A percentile compares a stretch with the other conserved stretches of the same genome.
Conservation (phyloP, 2,113 vertebrate genomes). For the Oenanthe oenanthe region DNA sequence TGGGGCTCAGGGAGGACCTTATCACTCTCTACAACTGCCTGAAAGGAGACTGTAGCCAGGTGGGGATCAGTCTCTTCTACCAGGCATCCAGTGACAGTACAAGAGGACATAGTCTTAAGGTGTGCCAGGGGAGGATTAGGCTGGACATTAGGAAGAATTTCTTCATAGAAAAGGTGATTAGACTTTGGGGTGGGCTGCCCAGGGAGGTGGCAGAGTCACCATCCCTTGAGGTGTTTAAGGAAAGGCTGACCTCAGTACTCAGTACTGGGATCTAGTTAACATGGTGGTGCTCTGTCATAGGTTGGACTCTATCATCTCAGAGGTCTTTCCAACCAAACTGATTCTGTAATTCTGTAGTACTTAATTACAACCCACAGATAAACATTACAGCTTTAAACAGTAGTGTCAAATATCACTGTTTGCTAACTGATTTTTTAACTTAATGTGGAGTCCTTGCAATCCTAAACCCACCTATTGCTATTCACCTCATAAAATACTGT, state of each 20-base stretch:
- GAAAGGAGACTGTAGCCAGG: background rate
- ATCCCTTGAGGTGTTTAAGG: background rate
- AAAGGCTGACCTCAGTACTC: background rate
- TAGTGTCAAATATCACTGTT: background rate
- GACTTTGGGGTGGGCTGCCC: background rate
- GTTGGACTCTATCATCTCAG: background rate
- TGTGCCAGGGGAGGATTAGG: background rate
- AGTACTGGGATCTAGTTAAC: no score
- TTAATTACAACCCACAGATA: background rate
- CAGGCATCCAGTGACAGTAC: background rate
- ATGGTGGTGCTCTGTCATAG: rapidly evolving
- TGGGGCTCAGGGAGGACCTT: background rate
- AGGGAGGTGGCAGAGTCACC: background rate
- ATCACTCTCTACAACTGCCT: background rate
- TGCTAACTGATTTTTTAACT: background rate
- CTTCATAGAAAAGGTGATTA: background rate
- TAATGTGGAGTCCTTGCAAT: background rate
- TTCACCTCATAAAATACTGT: background rate
- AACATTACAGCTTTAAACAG: background rate
- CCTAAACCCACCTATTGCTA: background rate
- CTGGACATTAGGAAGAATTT: background rate
- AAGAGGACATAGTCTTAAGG: background rate
- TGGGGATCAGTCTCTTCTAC: background rate
- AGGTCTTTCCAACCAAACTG: background rate
- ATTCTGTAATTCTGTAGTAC: background rate